phyloP scores from a whole-genome alignment of 2,113 vertebrate species.

The Chrysochloris asiatica region DNA sequence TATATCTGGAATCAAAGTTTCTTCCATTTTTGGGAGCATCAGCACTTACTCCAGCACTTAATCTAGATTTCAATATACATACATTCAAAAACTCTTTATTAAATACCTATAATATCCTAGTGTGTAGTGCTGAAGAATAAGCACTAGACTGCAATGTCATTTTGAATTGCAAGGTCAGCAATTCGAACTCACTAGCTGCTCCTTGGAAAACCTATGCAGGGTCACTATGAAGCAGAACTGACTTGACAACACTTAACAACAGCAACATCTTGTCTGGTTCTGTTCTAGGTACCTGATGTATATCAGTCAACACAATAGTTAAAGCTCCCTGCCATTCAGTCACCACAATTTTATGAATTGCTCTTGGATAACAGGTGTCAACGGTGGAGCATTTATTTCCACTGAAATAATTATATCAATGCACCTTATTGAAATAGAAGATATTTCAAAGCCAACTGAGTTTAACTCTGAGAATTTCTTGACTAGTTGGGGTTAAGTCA shows the following conservation, averaged over 20 bases:
- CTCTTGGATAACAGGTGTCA: slow-evolving; percentile 43
- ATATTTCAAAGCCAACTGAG: slow-evolving; percentile 72
- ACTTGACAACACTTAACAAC: too few species aligned
- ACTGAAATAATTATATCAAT: slow-evolving; percentile 32
- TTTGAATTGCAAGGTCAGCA: too few species aligned
- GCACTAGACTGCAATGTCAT: too few species aligned
- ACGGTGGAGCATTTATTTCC: slow-evolving; percentile 61
- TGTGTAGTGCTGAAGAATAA: too few species aligned
- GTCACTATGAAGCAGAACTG: too few species aligned
- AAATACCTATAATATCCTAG: background rate
- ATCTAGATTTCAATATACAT: background rate
- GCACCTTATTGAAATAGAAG: slow-evolving; percentile 39
- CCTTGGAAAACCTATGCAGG: too few species aligned
- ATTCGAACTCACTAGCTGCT: too few species aligned
- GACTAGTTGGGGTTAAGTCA: background rate
- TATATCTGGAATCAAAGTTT: background rate
- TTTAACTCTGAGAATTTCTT: too few species aligned
- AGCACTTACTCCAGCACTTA: background rate
- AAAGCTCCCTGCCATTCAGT: background rate
- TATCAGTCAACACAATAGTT: background rate
- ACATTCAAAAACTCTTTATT: background rate
- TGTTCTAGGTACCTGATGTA: background rate
- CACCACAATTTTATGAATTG: slow-evolving; percentile 44
- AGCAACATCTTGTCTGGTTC: too few species aligned
- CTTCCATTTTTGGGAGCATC: background rate